phyloP scores from a whole-genome alignment of 2,113 vertebrate genomes.

The Echinops telfairi region DNA sequence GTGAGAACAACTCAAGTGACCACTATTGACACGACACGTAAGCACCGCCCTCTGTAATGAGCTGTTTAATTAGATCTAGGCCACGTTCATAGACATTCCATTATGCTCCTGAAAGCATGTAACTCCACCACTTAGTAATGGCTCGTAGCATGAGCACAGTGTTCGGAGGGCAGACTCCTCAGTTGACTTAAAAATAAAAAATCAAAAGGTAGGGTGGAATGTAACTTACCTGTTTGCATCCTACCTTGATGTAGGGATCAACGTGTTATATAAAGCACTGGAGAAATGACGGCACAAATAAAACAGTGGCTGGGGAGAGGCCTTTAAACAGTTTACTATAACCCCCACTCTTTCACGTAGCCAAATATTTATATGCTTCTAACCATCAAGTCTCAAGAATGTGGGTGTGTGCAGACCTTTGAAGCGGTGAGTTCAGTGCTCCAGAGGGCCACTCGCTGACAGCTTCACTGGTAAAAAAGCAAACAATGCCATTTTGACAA shows the following conservation, averaged over 20 bases:
- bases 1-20: neutral
- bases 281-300: conserved; percentile 4
- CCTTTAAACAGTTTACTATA: neutral
- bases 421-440: neutral
- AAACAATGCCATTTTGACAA: conserved; percentile 5
- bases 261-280: neutral
- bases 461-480: neutral
- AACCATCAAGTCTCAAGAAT: neutral
- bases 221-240: conserved; percentile 39
- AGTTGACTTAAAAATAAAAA: conserved; percentile 33
- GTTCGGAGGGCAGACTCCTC: conserved; percentile 5
- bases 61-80: conserved; percentile 56
- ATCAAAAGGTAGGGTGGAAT: conserved; percentile 26
- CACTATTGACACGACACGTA: conserved; percentile 24
- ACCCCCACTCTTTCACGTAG: neutral
- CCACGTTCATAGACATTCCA: neutral
- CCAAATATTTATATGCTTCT: neutral
- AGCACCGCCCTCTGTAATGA: conserved; percentile 4
- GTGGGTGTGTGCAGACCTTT: neutral
- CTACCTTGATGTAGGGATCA: neutral
- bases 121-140: conserved; percentile 19
- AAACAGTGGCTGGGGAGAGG: conserved; percentile 1
- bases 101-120: conserved; percentile 28
- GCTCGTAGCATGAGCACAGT: conserved; percentile 1
- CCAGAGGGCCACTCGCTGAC: neutral